phyloP scores from a whole-genome alignment of 2,888 invertebrate genomes.

The Pedicia rivosa region DNA sequence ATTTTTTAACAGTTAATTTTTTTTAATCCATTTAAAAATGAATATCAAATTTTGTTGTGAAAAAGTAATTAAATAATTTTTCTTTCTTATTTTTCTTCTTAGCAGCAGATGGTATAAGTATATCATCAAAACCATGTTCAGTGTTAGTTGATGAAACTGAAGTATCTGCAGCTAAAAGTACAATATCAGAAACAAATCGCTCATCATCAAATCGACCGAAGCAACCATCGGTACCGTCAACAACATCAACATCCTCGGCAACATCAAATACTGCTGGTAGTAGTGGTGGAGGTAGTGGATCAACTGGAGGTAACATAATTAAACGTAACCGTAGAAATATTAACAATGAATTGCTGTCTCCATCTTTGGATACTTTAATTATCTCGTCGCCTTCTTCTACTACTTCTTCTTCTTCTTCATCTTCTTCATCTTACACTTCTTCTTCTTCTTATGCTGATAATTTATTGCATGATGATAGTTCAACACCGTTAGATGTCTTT shows the following conservation, averaged over 20 bases:
- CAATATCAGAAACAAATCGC: constrained; percentile 53
- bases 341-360: not conserved
- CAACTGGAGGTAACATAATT: constrained; percentile 25
- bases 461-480: too few relatives aligned
- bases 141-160: constrained; percentile 69
- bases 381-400: not conserved
- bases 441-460: too few relatives aligned
- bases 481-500: too few relatives aligned
- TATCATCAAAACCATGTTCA: constrained; percentile 66
- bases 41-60: not conserved
- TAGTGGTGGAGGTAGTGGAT: constrained; percentile 10
- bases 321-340: constrained; percentile 1
- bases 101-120: constrained; percentile 71
- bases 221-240: constrained; percentile 37
- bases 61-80: not conserved
- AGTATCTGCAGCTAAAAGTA: constrained; percentile 49
- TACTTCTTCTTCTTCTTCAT: not conserved
- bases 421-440: too few relatives aligned
- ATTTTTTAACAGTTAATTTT: too few relatives aligned
- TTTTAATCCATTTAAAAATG: not conserved
- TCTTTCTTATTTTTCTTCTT: constrained; percentile 14
- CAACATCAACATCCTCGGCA: constrained; percentile 33
- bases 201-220: constrained; percentile 48
- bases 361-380: too few relatives aligned
- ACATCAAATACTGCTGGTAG: constrained; percentile 19